Evolutionary conservation across 2,113 vertebrate genomes (phyloP).

Genomic region (Menura novaehollandiae): DNA sequence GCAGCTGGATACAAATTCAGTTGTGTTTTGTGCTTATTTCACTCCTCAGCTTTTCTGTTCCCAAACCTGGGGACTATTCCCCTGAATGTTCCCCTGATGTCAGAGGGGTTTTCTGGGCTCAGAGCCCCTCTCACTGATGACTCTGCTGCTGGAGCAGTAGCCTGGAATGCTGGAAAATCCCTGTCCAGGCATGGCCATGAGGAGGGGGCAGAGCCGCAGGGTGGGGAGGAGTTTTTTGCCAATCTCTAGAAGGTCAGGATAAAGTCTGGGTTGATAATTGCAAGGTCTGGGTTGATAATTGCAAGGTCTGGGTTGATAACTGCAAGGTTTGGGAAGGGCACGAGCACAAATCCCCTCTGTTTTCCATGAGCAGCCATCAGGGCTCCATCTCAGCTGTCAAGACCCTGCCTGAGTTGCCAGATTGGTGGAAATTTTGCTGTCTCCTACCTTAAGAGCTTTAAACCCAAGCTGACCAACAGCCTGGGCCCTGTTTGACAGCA

Average conservation of each 20-base stretch:
- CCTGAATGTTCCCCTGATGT: not conserved
- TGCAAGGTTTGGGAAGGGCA: not conserved
- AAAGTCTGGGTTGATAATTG: not conserved
- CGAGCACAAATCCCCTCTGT: not conserved
- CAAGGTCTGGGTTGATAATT: too few species aligned
- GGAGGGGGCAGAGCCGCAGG: not conserved
- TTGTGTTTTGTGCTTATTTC: not conserved
- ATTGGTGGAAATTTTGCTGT: not conserved
- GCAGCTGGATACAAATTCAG: not conserved
- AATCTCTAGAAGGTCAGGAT: not conserved
- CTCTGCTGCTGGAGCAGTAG: not conserved
- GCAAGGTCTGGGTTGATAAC: not conserved
- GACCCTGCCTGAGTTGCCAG: not conserved
- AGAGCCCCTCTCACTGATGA: not conserved
- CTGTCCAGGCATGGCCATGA: rapidly evolving
- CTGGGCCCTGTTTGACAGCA: not conserved
- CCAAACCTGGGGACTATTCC: not conserved
- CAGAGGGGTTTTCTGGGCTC: not conserved
- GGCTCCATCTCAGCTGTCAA: not conserved
- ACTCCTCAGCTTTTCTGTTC: not conserved
- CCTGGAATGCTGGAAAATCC: not conserved
- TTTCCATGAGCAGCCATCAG: not conserved
- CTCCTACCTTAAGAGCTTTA: not conserved
- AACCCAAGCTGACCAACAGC: not conserved
- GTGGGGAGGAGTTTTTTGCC: not conserved